Base-by-base conservation (phyloP, 2,888 invertebrate genomes). In the Belgica antarctica region DNA sequence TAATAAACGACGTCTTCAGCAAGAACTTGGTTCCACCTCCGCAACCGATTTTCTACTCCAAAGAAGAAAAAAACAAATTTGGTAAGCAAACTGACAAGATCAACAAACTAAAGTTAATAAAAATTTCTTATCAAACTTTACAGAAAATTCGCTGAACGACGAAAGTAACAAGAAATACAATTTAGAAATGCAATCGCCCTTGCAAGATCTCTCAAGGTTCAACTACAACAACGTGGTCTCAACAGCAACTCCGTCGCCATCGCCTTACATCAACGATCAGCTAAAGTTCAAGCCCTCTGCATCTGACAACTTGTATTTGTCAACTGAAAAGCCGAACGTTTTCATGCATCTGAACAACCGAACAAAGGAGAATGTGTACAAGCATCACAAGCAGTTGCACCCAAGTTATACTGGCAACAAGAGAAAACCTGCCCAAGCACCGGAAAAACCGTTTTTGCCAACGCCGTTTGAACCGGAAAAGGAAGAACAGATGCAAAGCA, bases 341-440 rank as follows among this genome's bases (percentile, higher is more conserved):
- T 72, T 72, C 28, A 46, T 68, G 12, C 61, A 73, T 25, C 63
- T 72, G 3, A 31, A 31, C 24, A 72, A 71, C 24, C 62, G 71
- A 17, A 52, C 71, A 7, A 12, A 52, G 8, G 71, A 71, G 12
- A 71, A 65, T 63, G 71, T 70, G 12, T 72, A 72, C 28, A 71
- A 72, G 46, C 72, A 72, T 17, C 72, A 72, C 27, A 72, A 72
- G 63, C 3, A 66, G 17, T 62, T 72, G 61, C 72, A 72, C 68
- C 72, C 72, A 17, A 17, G 12, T 2, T 72, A 72, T 66, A 72
- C 72, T n/a, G 71, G 71, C n/a, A 15, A 19, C 4, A 52, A 52
- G 17, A 4, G 12, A 22, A 5, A n/a, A 15, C 46, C 46, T 4
- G 7, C 46, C 8, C n/a, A 3, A n/a, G 36, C 12, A 27, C 24